Conservation (phyloP, 2,113 vertebrate genomes). For the Rhinoptilus africanus region DNA sequence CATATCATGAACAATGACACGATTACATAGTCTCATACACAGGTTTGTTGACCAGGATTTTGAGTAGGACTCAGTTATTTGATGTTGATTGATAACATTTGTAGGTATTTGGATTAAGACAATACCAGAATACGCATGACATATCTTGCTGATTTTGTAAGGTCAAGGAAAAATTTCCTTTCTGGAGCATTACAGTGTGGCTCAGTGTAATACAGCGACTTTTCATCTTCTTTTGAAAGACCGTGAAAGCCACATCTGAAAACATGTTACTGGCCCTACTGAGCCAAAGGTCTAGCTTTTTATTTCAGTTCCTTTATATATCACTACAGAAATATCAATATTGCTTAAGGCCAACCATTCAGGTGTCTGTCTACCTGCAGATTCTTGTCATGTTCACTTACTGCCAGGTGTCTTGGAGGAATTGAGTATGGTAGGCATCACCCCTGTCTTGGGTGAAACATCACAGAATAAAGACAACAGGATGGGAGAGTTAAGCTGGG, state of each 20-base stretch:
- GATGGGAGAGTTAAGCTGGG: not conserved
- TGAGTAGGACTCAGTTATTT: not conserved
- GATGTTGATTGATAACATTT: not conserved
- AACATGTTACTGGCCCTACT: not conserved
- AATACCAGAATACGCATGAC: not conserved
- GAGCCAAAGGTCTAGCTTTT: slow-evolving; percentile 10
- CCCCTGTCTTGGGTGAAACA: not conserved
- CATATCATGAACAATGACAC: not conserved
- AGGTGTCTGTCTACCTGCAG: slow-evolving; percentile 9
- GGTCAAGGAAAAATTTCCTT: not conserved
- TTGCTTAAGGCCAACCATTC: not conserved
- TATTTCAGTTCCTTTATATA: not conserved
- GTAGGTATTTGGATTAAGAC: not conserved
- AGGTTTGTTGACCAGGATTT: not conserved
- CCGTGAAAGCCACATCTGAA: slow-evolving; percentile 9
- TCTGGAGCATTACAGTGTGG: not conserved
- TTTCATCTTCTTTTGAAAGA: slow-evolving; percentile 28
- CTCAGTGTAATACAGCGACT: not conserved
- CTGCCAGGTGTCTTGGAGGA: slow-evolving; percentile 1
- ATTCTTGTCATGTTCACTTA: slow-evolving; percentile 27
- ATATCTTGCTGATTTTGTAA: not conserved
- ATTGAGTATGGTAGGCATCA: not conserved
- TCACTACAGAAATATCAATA: slow-evolving; percentile 39
- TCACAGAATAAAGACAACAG: not conserved
- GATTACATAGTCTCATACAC: not conserved